A percentile compares a stretch with the other conserved stretches of the same genome.
phyloP scores from a whole-genome alignment of 2,797 vertebrate species.

The Falco biarmicus region DNA sequence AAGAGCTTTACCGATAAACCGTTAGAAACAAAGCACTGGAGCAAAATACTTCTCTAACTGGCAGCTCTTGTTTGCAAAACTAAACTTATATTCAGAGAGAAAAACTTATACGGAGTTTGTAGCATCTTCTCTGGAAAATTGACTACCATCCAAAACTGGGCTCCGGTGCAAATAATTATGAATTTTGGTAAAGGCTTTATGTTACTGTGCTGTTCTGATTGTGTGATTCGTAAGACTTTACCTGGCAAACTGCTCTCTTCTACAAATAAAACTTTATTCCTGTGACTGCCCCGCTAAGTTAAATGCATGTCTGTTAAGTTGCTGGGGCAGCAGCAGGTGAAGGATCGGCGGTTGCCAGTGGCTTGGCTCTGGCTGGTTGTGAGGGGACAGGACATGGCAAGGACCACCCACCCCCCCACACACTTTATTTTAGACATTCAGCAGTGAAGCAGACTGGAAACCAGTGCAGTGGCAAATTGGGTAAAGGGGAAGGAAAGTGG shows the following conservation, averaged over 20 bases:
- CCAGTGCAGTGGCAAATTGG: accelerated
- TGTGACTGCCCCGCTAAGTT: background rate
- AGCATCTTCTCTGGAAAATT: background rate
- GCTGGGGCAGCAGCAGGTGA: background rate
- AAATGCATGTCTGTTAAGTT: background rate
- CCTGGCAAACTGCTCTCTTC: background rate
- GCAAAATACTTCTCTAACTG: background rate
- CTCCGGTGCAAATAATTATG: background rate
- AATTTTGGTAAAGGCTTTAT: background rate
- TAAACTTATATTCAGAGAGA: background rate
- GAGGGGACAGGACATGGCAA: background rate
- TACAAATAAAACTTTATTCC: background rate
- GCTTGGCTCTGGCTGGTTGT: background rate
- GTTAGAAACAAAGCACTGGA: background rate
- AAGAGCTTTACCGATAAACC: background rate
- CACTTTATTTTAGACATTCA: accelerated
- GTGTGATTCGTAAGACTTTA: background rate
- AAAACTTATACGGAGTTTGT: background rate
- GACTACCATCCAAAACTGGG: background rate
- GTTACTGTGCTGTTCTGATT: background rate
- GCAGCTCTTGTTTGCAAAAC: background rate
- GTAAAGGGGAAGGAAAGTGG: background rate
- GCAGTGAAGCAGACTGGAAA: background rate
- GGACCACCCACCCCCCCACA: background rate
- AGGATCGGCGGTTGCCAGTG: background rate